Conservation (phyloP, 2,888 invertebrate genomes). For the Galerucella pusilla region DNA sequence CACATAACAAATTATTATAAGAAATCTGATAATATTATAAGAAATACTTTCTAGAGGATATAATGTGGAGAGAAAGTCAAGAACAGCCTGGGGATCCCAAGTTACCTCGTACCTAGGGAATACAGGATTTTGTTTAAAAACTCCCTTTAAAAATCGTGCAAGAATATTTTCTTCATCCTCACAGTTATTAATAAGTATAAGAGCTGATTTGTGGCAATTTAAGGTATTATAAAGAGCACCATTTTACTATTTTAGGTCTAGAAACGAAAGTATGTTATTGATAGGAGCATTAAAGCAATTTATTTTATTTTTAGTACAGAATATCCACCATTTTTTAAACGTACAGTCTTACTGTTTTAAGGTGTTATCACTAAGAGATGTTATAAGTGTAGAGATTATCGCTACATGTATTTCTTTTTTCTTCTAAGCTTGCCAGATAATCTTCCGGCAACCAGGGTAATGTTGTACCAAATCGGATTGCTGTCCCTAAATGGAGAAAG, state of each 20-base stretch:
- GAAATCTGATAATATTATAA: no score
- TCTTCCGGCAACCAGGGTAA: conserved; percentile 12
- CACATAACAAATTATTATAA: no score
- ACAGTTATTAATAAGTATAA: no score
- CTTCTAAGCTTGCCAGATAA: conserved; percentile 4
- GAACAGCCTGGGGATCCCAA: no score
- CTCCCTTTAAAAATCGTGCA: not conserved
- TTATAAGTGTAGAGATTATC: conserved; percentile 2
- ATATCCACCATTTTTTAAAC: conserved; percentile 14
- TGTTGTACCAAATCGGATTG: not conserved
- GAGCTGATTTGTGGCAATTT: no score
- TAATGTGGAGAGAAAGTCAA: no score
- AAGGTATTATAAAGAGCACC: no score
- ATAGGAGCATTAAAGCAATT: not conserved
- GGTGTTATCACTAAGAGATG: conserved; percentile 7
- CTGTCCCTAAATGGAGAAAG: no score
- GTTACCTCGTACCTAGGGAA: no score
- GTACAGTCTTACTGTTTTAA: conserved; percentile 21
- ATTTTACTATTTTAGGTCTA: no score
- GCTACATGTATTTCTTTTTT: not conserved
- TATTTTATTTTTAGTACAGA: not conserved
- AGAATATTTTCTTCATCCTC: not conserved
- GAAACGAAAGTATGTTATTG: not conserved
- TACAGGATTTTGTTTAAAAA: not conserved
- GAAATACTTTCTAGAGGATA: no score